Base-by-base conservation (phyloP, 2,113 vertebrate genomes). In the Cercopithecus mona region DNA sequence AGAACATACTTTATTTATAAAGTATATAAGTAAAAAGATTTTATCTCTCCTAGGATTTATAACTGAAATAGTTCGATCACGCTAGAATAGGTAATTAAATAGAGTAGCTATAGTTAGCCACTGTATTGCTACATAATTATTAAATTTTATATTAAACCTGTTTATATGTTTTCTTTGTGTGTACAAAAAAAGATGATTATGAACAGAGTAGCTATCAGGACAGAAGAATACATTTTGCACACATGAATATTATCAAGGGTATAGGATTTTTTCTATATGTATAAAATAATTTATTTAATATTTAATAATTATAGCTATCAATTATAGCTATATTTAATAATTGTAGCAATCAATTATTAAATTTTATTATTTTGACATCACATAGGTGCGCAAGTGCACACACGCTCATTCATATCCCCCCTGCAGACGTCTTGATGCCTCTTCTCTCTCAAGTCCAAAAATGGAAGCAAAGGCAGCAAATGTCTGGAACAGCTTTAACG, bases 1-100 rank as follows among this genome's bases (percentile, higher is more conserved):
- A 88, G 35, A 27, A 55, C 64, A 64, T 25, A 61, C 16, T 61
- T 81, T 88, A 94, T 93, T 92, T 93, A 82, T 38, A 61, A 2
- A 79, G 4, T 25, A 0, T 23, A 20, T 61, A 70, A 85, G 92
- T 66, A 83, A 83, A 43, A 92, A 76, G 88, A 43, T 23, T 52
- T 64, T 20, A 17, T 80, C 9, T 40, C 27, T 89, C 35, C 32
- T 43, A 73, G 30, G 32, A 76, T 90, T 88, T 92, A 57, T 40
- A 64, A 70, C 13, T 22, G 6, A 6, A 55, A 73, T 30, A 81
- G 30, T 93, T 2, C 18, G 10, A 66, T 68, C n/a, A 70, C 7
- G 40, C 52, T 72, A 85, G 59, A 50, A 88, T 9, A 48, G 14
- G 8, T 32, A 93, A n/a, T 20, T 66, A 73, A 73, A 80, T 93